Conservation (phyloP, 1,140 invertebrate genomes). For the Aradophagus sp. region DNA sequence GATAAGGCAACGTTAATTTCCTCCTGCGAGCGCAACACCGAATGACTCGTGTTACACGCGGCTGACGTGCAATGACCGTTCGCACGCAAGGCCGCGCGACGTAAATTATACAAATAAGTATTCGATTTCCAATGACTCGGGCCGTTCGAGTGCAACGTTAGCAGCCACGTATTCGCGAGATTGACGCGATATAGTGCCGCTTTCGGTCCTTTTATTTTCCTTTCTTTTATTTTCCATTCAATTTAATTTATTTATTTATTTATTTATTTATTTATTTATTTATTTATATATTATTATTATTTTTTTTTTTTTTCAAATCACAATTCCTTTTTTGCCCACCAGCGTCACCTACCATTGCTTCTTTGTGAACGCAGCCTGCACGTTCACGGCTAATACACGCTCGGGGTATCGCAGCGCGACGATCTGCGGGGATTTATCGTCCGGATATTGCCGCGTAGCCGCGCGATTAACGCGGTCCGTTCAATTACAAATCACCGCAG, state of each 20-base stretch:
- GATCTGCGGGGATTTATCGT: slow-evolving; percentile 62
- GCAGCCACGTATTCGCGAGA: slow-evolving; percentile 59
- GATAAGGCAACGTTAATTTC: slow-evolving; percentile 23
- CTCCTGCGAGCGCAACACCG: slow-evolving; percentile 10
- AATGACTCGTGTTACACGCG: slow-evolving; percentile 26
- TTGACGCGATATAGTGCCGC: slow-evolving; percentile 60
- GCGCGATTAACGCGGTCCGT: slow-evolving; percentile 57
- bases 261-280: too few species aligned
- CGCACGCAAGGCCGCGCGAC: slow-evolving; percentile 30
- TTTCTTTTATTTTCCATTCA: too few species aligned
- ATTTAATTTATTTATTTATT: too few species aligned
- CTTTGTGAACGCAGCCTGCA: slow-evolving; percentile 44
- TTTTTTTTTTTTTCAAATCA: too few species aligned
- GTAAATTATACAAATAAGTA: slow-evolving; percentile 53
- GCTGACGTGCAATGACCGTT: slow-evolving; percentile 12
- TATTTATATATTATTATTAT: too few species aligned
- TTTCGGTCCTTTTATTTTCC: neutral
- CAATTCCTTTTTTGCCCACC: slow-evolving; percentile 49
- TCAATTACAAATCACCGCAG: slow-evolving; percentile 60
- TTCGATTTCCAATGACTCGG: slow-evolving; percentile 49
- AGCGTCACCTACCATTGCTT: slow-evolving; percentile 51
- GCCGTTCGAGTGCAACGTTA: slow-evolving; percentile 57
- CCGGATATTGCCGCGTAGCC: slow-evolving; percentile 48
- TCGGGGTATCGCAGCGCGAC: slow-evolving; percentile 56
- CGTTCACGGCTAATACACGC: slow-evolving; percentile 43